Percentiles rank a stretch among this genome's conserved stretches.
Evolutionary conservation across 2,113 vertebrate genomes (phyloP).

Genomic region (Aythya baeri): DNA sequence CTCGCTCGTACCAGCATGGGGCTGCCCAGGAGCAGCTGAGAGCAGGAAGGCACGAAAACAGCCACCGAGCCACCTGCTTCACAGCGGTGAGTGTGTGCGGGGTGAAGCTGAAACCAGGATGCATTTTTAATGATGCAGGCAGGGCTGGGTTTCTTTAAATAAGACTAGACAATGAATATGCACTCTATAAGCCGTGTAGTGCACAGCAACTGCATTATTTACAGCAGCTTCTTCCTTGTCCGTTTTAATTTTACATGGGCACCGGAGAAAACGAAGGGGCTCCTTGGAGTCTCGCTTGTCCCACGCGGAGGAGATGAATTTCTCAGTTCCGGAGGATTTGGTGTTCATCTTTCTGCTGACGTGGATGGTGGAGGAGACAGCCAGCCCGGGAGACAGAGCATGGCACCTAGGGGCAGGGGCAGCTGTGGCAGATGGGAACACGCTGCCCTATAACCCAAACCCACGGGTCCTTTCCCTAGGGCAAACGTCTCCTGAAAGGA

Average conservation of each 20-base stretch:
- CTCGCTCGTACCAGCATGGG: background rate
- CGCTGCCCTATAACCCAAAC: background rate
- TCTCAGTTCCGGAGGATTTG: background rate
- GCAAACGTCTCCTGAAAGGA: background rate
- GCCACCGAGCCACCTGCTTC: slow-evolving; percentile 53
- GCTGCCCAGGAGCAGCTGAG: slow-evolving; percentile 18
- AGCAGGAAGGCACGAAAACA: slow-evolving; percentile 40
- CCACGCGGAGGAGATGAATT: background rate
- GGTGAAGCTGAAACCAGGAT: slow-evolving; percentile 68
- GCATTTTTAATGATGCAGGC: slow-evolving; percentile 69
- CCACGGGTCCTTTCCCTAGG: background rate
- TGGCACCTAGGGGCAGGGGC: background rate
- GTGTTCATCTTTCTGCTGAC: background rate
- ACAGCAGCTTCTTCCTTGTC: slow-evolving; percentile 70
- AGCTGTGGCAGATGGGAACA: background rate
- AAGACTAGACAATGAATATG: slow-evolving; percentile 63
- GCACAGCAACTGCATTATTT: slow-evolving; percentile 70
- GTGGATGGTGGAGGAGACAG: background rate
- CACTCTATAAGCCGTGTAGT: slow-evolving; percentile 38
- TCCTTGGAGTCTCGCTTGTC: slow-evolving; percentile 30
- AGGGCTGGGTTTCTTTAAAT: slow-evolving; percentile 72
- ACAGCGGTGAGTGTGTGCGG: slow-evolving; percentile 31
- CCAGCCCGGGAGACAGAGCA: background rate
- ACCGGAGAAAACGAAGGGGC: slow-evolving; percentile 48
- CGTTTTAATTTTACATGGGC: slow-evolving; percentile 73